A percentile compares a stretch with the other conserved stretches of the same genome.
Evolutionary conservation across 2,113 vertebrate species (phyloP).

Genomic region (Clarias gariepinus): DNA sequence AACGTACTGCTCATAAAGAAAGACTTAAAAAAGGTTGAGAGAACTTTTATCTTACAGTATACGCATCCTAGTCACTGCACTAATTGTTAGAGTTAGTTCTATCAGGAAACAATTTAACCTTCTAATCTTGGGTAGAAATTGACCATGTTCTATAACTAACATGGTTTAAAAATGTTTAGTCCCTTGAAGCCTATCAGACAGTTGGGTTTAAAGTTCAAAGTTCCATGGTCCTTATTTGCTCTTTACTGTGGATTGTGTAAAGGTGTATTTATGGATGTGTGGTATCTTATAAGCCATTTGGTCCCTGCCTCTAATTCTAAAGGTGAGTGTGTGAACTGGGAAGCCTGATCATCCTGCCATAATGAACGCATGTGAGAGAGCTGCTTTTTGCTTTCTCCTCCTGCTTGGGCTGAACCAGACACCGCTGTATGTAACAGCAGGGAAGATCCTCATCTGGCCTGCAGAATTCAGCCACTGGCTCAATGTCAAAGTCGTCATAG

Average conservation of each 20-base stretch:
- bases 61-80: too few relatives aligned
- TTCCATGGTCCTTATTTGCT: background rate
- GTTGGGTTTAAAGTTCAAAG: background rate
- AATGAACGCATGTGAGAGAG: slow-evolving; percentile 16
- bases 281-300: too few relatives aligned
- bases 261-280: too few relatives aligned
- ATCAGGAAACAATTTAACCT: too few relatives aligned
- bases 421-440: slow-evolving; percentile 27
- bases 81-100: too few relatives aligned
- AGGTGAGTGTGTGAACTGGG: background rate
- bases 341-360: background rate
- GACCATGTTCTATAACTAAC: too few relatives aligned
- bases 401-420: slow-evolving; percentile 13
- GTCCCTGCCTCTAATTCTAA: too few relatives aligned
- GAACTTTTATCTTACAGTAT: too few relatives aligned
- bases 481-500: slow-evolving; percentile 60
- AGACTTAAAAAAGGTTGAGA: background rate
- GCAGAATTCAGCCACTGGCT: slow-evolving; percentile 70
- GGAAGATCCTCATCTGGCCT: slow-evolving; percentile 67
- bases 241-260: background rate
- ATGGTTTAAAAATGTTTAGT: too few relatives aligned
- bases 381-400: slow-evolving; percentile 17
- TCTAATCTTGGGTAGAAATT: too few relatives aligned
- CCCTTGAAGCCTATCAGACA: too few relatives aligned
- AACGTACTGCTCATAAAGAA: background rate